phyloP scores from a whole-genome alignment of 1,140 invertebrate species.

The Cydia fagiglandana region DNA sequence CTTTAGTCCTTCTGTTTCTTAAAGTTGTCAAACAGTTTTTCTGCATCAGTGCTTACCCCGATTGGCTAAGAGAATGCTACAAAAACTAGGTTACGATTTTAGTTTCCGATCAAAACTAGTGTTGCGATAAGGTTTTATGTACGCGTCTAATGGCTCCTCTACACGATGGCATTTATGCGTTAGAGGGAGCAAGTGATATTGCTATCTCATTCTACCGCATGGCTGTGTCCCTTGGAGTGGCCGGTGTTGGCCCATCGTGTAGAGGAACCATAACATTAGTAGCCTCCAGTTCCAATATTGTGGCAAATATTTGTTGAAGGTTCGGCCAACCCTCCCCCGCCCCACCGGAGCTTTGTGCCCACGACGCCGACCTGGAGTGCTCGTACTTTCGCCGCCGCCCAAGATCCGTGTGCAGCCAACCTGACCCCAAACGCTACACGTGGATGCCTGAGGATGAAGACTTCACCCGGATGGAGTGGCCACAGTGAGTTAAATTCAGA shows the following conservation, averaged over 20 bases:
- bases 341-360: constrained; percentile 79
- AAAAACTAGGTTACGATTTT: neutral
- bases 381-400: constrained; percentile 88
- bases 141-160: too few relatives aligned
- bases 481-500: constrained; percentile 69
- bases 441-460: constrained; percentile 89
- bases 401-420: constrained; percentile 84
- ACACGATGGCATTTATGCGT: too few relatives aligned
- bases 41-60: constrained; percentile 15
- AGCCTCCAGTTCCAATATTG: neutral
- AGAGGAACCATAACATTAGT: too few relatives aligned
- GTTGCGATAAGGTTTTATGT: neutral
- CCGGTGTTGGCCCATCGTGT: too few relatives aligned
- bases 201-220: too few relatives aligned
- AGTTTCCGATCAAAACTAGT: neutral
- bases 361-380: constrained; percentile 85
- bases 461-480: constrained; percentile 84
- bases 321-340: constrained; percentile 79
- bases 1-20: neutral
- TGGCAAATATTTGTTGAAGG: constrained; percentile 49
- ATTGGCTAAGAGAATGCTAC: constrained; percentile 8
- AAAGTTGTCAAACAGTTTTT: neutral
- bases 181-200: too few relatives aligned
- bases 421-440: constrained; percentile 86
- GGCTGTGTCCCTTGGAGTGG: too few relatives aligned